Base-by-base conservation (phyloP, 2,888 invertebrate genomes). In the Sarcophaga variegata region DNA sequence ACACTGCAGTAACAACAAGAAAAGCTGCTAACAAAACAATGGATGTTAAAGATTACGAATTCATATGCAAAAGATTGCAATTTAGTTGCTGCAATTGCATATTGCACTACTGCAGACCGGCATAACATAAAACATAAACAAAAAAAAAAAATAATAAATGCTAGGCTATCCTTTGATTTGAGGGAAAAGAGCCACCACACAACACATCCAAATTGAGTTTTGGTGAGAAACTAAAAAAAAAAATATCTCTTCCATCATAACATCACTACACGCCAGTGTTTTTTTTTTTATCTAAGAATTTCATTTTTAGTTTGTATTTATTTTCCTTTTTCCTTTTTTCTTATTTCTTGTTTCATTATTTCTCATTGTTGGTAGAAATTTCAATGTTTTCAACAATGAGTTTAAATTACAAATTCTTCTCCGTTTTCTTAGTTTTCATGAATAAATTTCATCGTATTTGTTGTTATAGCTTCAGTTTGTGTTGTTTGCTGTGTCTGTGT, bases 381-480 rank as follows among this genome's bases (percentile, higher is more conserved):
- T 37, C 37, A 37, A 8, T 37, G 37, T 60, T 14, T 69, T 45
- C 11, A 67, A 67, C 67, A 67, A 67, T n/a, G 27, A 45, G 37
- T 81, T 75, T 67, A 22, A 20, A 22, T 67, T 64, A 63, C 54
- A 54, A 37, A 22, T 69, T 75, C 14, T n/a, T 69, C 59, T 70
- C 4, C 59, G 49, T 67, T 22, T 67, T 60, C 14, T 63, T 37
- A 14, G 5, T 64, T 70, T 84, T 76, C 66, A 54, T 76, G 80
- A 71, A 84, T 76, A 84, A 71, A 80, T 71, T 62, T 77, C 76
- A 54, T 20, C 66, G 66, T 64, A 62, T 80, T 66, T 80, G 69
- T 25, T 54, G 11, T 27, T 22, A 37, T 20, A 45, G 49, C 27
- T 37, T 20, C 17, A 74, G 37, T 69, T 79, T 37, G 62, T 75